A percentile compares a stretch with the other conserved stretches of the same genome.
phyloP scores from a whole-genome alignment of 2,888 invertebrate genomes.

The Limenitis camilla region DNA sequence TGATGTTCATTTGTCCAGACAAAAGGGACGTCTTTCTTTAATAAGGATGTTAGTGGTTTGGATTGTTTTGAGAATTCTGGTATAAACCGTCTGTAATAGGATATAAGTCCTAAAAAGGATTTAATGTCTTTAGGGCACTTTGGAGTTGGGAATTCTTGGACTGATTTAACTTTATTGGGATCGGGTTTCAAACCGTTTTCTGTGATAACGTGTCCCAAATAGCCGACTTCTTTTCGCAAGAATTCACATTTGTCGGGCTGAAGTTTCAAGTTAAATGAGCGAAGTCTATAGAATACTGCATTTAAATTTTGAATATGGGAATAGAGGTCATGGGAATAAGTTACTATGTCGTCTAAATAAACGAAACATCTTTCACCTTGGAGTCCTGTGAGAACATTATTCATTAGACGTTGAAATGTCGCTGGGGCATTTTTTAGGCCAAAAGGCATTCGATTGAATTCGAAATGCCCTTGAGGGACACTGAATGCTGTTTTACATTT shows the following conservation, averaged over 20 bases:
- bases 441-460: slow-evolving; percentile 19
- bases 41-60: too few species aligned
- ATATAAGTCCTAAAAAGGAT: too few species aligned
- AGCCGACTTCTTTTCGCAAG: slow-evolving; percentile 17
- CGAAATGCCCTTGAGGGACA: slow-evolving; percentile 20
- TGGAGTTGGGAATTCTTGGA: too few species aligned
- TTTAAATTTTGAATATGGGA: slow-evolving; percentile 5
- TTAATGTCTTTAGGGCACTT: too few species aligned
- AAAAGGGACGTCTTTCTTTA: slow-evolving; percentile 16
- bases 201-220: slow-evolving; percentile 31
- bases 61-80: too few species aligned
- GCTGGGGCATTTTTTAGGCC: too few species aligned
- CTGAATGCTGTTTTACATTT: slow-evolving; percentile 24
- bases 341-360: slow-evolving; percentile 22
- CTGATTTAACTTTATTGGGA: too few species aligned
- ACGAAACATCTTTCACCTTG: too few species aligned
- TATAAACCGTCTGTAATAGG: too few species aligned
- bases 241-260: slow-evolving; percentile 36
- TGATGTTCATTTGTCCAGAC: slow-evolving; percentile 19
- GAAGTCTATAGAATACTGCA: slow-evolving; percentile 12
- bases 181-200: slow-evolving; percentile 31
- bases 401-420: slow-evolving; percentile 25
- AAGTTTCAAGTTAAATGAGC: slow-evolving; percentile 19
- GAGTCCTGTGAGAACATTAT: slow-evolving; percentile 23
- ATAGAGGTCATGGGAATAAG: slow-evolving; percentile 8